A percentile compares a stretch with the other conserved stretches of the same genome.
Conservation (phyloP, 2,797 vertebrate species). For the Moxostoma hubbsi region DNA sequence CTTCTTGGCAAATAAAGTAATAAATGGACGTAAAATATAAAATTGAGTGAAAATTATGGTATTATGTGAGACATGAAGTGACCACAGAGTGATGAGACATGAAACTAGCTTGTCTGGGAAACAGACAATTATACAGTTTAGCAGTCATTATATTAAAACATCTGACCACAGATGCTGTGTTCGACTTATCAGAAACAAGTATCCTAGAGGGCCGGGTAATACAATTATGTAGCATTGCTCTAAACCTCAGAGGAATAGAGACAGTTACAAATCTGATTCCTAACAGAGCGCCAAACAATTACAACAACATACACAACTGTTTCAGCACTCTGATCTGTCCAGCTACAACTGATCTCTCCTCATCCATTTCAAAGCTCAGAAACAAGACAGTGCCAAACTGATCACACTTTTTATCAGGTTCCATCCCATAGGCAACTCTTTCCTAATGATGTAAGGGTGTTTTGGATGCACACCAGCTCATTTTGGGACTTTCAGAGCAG, state of each 20-base stretch:
- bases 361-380: constrained; percentile 3
- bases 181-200: neutral
- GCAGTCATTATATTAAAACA: neutral
- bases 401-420: constrained; percentile 3
- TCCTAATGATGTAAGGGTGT: neutral
- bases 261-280: neutral
- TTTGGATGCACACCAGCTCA: neutral
- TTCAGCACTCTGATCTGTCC: neutral
- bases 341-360: neutral
- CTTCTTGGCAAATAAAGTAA: neutral
- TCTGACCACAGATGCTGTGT: too few species aligned
- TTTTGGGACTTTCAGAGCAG: neutral
- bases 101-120: too few species aligned
- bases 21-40: neutral
- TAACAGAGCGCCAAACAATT: neutral
- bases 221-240: neutral
- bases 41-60: too few species aligned
- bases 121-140: neutral
- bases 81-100: too few species aligned
- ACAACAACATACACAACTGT: neutral
- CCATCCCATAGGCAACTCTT: neutral
- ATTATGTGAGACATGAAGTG: too few species aligned
- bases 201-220: neutral
- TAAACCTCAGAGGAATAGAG: neutral
- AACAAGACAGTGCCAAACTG: neutral